Evolutionary conservation across 2,888 invertebrate species (phyloP), one percentile per base, ranked within the genome.

Genomic region (Diploptera punctata): DNA sequence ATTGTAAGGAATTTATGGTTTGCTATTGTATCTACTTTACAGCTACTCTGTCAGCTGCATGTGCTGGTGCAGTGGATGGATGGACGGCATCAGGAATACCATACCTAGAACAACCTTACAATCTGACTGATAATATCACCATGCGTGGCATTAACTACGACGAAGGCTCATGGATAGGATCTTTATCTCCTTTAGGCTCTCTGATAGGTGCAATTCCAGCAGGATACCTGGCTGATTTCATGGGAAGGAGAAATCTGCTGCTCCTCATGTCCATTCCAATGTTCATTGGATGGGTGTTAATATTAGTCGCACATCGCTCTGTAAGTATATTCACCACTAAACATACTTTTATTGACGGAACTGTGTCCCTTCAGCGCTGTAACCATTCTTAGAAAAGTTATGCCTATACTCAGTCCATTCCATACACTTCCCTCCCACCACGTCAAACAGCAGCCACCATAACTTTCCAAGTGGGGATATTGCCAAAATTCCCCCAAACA

Each of bases 101-200:
- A 1, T 78, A 79, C 69, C 78, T 88, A 29, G 80, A 81, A 60
- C 44, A 49, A 16, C 18, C 47, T 13, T 5, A 44, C 26, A 65
- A 47, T 52, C 52, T 77, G 47, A 44, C 77, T 16, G 82, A 83
- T 2, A 80, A 83, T 21, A 87, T 87, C 0, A 78, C 89, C 0
- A 24, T 57, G 10, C 43, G 24, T 18, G 54, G 69, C 57, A 86
- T 89, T 1, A 85, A 85, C 0, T 78, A 83, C 0, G 86, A 87
- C 33, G 86, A 92, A 79, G 86, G 87, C 77, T 90, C 92, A 5
- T 93, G 93, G 93, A 87, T 94, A 72, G 90, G 91, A 1, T 91
- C 92, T 2, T 81, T 92, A 44, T 84, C 92, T 44, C 88, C 92
- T 0, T 80, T 92, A 65, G 93, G 93, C 44, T 91, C 92, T 13